A percentile compares a stretch with the other conserved stretches of the same genome.
Conservation (phyloP, 2,113 vertebrate genomes). For the Sisor rabdophorus region DNA sequence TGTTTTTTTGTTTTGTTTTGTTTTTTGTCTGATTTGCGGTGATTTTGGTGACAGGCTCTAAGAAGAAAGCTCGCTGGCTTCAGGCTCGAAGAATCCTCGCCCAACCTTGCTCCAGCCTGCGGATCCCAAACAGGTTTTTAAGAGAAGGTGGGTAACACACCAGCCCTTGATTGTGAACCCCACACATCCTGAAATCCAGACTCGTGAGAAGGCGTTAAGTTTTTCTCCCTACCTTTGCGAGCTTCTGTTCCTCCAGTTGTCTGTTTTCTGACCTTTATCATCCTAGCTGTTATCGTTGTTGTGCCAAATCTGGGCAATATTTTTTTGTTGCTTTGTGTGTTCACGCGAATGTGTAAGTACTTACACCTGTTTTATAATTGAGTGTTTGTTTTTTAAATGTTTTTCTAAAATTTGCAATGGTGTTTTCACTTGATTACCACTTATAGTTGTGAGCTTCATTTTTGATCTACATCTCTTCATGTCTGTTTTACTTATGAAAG, state of each 20-base stretch:
- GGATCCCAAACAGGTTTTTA: slow-evolving; percentile 79
- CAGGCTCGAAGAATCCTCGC: slow-evolving; percentile 77
- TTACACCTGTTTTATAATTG: not conserved
- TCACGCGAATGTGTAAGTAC: not conserved
- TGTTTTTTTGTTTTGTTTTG: slow-evolving; percentile 14
- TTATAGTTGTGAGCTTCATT: not conserved
- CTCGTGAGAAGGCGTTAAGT: slow-evolving; percentile 9
- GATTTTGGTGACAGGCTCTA: slow-evolving; percentile 72
- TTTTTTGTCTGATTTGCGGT: slow-evolving; percentile 69
- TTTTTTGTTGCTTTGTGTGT: not conserved
- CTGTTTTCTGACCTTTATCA: slow-evolving; percentile 35
- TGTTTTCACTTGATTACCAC: slow-evolving; percentile 5
- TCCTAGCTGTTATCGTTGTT: slow-evolving; percentile 21
- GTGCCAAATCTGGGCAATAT: slow-evolving; percentile 20
- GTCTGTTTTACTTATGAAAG: not conserved
- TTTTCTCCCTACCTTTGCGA: not conserved
- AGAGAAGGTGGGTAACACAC: slow-evolving; percentile 75
- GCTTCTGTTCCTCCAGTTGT: not conserved
- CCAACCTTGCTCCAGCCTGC: slow-evolving; percentile 75
- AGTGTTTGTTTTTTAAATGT: not conserved
- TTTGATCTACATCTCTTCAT: not conserved
- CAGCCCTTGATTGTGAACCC: slow-evolving; percentile 51
- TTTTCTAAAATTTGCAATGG: slow-evolving; percentile 11
- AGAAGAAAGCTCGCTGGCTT: slow-evolving; percentile 76
- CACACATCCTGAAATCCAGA: slow-evolving; percentile 17